Percentiles rank a stretch among this genome's conserved stretches.
phyloP scores from a whole-genome alignment of 2,113 vertebrate genomes.

The Psittacula cyanocephala region DNA sequence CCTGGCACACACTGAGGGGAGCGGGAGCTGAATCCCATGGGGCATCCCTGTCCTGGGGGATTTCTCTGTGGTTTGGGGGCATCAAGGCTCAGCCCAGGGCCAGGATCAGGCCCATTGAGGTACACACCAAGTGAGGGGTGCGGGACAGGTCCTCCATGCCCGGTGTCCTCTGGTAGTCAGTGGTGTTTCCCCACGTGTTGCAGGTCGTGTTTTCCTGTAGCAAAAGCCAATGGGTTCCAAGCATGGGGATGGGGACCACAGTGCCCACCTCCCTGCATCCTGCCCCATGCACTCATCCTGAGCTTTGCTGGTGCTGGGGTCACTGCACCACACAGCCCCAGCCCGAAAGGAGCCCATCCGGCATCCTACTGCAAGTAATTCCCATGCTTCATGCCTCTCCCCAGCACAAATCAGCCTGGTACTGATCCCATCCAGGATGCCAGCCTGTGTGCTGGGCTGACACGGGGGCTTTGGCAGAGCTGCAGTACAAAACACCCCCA shows the following conservation, averaged over 20 bases:
- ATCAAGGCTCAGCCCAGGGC: not conserved
- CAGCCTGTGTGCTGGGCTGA: not conserved
- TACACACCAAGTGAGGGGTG: constrained; percentile 79
- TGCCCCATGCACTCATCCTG: fast-evolving
- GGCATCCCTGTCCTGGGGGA: not conserved
- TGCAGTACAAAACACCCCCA: fast-evolving
- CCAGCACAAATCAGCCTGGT: not conserved
- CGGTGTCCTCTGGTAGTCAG: constrained; percentile 63
- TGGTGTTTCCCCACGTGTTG: constrained; percentile 73
- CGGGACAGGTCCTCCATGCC: constrained; percentile 79
- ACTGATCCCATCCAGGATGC: not conserved
- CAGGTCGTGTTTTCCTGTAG: constrained; percentile 60
- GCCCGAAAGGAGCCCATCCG: not conserved
- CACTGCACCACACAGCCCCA: not conserved
- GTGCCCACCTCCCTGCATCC: fast-evolving
- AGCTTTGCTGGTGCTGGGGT: not conserved
- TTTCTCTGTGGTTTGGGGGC: not conserved
- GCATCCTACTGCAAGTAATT: not conserved
- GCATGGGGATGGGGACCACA: fast-evolving
- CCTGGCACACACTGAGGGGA: fast-evolving
- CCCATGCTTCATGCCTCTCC: not conserved
- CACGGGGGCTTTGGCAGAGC: not conserved
- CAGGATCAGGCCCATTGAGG: not conserved
- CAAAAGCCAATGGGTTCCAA: not conserved
- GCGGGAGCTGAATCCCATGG: not conserved